A percentile compares a stretch with the other conserved stretches of the same genome.
These are phyloP conservation scores for Hypselothyrea guttata DNA, from an alignment of 2,888 invertebrate species.

Conservation along the genomic window DNA sequence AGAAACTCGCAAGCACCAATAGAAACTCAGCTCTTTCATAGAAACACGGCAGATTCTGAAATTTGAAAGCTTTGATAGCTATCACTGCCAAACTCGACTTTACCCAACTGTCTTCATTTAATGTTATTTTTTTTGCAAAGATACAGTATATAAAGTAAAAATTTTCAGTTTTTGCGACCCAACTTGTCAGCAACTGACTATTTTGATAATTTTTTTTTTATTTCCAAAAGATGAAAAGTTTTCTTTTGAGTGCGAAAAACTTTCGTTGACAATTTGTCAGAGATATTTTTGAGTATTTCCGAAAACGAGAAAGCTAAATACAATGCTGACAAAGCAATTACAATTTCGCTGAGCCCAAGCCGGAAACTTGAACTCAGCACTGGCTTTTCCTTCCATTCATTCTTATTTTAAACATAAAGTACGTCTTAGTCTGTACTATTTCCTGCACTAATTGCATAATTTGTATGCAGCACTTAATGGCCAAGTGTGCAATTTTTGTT, in stretches of 20 bases:
- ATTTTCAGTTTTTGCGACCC: slow-evolving; percentile 46
- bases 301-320: not conserved
- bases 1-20: slow-evolving; percentile 35
- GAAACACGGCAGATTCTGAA: too few species aligned
- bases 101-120: slow-evolving; percentile 24
- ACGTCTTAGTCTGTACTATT: slow-evolving; percentile 25
- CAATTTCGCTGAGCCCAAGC: slow-evolving; percentile 22
- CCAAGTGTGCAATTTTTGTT: slow-evolving; percentile 31
- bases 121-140: slow-evolving; percentile 12
- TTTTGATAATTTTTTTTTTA: not conserved
- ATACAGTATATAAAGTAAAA: slow-evolving; percentile 9
- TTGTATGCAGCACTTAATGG: slow-evolving; percentile 80
- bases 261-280: slow-evolving; percentile 73
- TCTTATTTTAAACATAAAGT: slow-evolving; percentile 44
- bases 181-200: slow-evolving; percentile 41
- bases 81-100: slow-evolving; percentile 6
- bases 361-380: slow-evolving; percentile 44
- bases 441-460: slow-evolving; percentile 80
- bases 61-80: too few species aligned
- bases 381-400: slow-evolving; percentile 1
- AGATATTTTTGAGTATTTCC: slow-evolving; percentile 15
- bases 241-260: slow-evolving; percentile 32
- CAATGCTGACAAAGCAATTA: not conserved
- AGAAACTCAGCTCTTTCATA: too few species aligned
- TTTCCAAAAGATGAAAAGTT: slow-evolving; percentile 29